phyloP scores from a whole-genome alignment of 2,888 invertebrate genomes.

The Halictus quadricinctus region DNA sequence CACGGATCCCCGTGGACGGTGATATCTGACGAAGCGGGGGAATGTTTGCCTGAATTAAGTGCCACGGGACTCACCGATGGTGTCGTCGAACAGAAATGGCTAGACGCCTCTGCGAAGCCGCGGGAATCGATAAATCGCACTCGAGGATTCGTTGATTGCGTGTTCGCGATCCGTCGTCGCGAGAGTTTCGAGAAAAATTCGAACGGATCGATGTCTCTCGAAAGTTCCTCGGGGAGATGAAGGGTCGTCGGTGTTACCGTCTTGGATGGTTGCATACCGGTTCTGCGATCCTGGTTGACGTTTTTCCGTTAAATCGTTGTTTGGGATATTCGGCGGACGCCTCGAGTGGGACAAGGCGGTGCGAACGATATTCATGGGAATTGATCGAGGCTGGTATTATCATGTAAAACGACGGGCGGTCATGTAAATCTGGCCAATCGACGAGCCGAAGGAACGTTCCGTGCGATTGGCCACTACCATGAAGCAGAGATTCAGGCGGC shows the following conservation, averaged over 20 bases:
- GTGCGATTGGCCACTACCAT: conserved; percentile 31
- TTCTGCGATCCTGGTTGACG: not conserved
- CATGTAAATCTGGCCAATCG: conserved; percentile 41
- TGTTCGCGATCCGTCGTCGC: not conserved
- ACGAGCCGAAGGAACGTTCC: conserved; percentile 14
- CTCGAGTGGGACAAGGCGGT: not conserved
- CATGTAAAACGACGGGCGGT: conserved; percentile 37
- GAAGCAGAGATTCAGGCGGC: conserved; percentile 13
- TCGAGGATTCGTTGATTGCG: not conserved
- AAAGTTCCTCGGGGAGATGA: not conserved
- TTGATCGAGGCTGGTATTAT: conserved; percentile 34
- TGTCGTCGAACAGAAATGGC: conserved; percentile 3
- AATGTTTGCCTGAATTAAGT: conserved; percentile 41
- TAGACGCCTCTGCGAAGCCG: not conserved
- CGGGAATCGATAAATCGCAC: conserved; percentile 3
- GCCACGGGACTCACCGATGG: not conserved
- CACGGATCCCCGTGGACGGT: conserved; percentile 7
- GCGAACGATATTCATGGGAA: conserved; percentile 5
- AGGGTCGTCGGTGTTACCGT: not conserved
- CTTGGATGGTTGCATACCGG: not conserved
- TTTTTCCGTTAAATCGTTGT: conserved; percentile 11
- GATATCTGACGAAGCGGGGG: not conserved
- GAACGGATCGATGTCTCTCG: not conserved
- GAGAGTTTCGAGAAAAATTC: not conserved
- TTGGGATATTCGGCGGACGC: conserved; percentile 17